A percentile compares a stretch with the other conserved stretches of the same genome.
Evolutionary conservation across 1,140 invertebrate species (phyloP).

Genomic region (Planococcus citri): DNA sequence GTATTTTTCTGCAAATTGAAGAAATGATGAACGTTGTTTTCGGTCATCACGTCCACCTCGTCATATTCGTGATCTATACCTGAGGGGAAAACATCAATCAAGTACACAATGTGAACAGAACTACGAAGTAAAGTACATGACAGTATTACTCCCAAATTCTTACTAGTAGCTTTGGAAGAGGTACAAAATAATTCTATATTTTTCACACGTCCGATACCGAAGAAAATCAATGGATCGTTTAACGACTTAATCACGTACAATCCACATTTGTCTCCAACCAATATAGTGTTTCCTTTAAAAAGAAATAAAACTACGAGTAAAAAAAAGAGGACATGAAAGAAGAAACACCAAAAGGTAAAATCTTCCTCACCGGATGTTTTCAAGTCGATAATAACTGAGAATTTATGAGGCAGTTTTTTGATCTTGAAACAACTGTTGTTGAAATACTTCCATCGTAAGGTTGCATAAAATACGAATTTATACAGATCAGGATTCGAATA

Average conservation of each 20-base stretch:
- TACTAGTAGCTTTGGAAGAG: neutral
- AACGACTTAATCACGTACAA: neutral
- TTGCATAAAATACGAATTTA: neutral
- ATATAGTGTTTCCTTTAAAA: neutral
- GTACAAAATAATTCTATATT: neutral
- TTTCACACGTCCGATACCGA: neutral
- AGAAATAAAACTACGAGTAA: too few species aligned
- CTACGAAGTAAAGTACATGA: neutral
- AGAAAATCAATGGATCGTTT: neutral
- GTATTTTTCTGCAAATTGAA: neutral
- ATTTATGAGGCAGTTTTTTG: neutral
- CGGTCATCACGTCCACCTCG: neutral
- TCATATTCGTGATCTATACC: neutral
- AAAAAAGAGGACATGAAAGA: too few species aligned
- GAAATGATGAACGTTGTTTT: neutral
- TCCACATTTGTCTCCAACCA: neutral
- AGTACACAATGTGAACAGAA: too few species aligned
- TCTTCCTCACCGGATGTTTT: neutral
- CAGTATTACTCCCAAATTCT: too few species aligned
- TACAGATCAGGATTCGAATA: neutral
- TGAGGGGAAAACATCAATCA: neutral
- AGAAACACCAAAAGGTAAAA: too few species aligned
- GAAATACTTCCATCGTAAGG: neutral
- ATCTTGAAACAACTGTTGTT: neutral
- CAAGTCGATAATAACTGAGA: neutral